phyloP scores from a whole-genome alignment of 2,113 vertebrate species.

The Peromyscus maniculatus region DNA sequence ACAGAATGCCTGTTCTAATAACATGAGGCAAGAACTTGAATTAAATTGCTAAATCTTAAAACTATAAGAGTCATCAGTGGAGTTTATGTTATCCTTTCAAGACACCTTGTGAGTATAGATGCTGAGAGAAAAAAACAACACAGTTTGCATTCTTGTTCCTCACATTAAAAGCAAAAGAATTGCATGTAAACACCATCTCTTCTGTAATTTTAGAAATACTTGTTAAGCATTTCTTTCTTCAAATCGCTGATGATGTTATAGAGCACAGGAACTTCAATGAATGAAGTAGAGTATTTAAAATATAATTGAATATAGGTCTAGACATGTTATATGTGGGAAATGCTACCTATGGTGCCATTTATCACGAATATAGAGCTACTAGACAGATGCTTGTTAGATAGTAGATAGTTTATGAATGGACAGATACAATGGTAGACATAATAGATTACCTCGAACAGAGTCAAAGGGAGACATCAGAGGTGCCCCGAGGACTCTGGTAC shows the following conservation, averaged over 20 bases:
- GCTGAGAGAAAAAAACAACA: neutral
- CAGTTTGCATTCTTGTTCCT: neutral
- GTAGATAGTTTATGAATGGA: neutral
- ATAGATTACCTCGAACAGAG: neutral
- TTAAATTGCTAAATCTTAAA: neutral
- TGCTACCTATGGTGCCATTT: neutral
- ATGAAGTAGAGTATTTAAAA: neutral
- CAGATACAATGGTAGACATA: neutral
- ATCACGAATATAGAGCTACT: neutral
- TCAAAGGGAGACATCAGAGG: neutral
- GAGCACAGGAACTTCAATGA: neutral
- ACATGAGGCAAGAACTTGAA: slow-evolving; percentile 23
- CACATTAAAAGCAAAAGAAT: neutral
- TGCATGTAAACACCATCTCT: neutral
- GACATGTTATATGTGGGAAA: neutral
- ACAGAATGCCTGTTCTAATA: neutral
- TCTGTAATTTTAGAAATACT: slow-evolving; percentile 35
- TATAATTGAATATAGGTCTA: neutral
- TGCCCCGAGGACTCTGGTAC: too few species aligned
- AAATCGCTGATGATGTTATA: neutral
- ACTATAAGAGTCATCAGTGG: neutral
- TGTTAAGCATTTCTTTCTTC: neutral
- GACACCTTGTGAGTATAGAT: neutral
- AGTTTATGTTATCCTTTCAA: neutral
- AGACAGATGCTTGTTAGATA: neutral